A percentile compares a stretch with the other conserved stretches of the same genome.
These are phyloP conservation scores for Perca fluviatilis DNA, from an alignment of 2,113 vertebrate genomes.

Conservation along the genomic window DNA sequence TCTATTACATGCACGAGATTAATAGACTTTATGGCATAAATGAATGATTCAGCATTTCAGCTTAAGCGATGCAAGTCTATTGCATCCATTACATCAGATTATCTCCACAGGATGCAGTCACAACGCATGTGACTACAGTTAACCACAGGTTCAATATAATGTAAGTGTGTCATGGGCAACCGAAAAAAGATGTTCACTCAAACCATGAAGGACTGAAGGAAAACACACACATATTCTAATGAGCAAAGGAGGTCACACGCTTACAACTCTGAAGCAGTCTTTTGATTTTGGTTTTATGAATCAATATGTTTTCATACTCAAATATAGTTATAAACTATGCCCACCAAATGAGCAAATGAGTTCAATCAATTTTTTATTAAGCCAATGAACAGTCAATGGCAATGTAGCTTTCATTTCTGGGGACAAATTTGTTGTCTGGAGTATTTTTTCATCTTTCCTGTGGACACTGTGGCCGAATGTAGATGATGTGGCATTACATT, in stretches of 20 bases:
- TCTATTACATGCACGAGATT: slow-evolving; percentile 51
- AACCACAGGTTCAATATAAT: background rate
- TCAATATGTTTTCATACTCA: background rate
- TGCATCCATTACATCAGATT: slow-evolving; percentile 46
- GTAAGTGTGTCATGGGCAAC: background rate
- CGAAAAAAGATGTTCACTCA: background rate
- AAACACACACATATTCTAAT: background rate
- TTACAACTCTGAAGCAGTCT: background rate
- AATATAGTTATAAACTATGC: background rate
- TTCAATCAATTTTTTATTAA: background rate
- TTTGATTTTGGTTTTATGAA: background rate
- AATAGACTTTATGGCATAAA: slow-evolving; percentile 13
- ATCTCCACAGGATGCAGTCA: slow-evolving; percentile 44
- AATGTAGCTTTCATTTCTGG: background rate
- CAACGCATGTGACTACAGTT: background rate
- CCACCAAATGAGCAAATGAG: background rate
- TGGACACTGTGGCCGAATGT: background rate
- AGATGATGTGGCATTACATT: background rate
- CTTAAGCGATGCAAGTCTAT: slow-evolving; percentile 4
- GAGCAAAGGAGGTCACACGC: background rate
- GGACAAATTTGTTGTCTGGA: background rate
- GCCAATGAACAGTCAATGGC: background rate
- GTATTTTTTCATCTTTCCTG: background rate
- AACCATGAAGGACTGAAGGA: background rate
- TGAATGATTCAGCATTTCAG: slow-evolving; percentile 12